Percentiles rank a stretch among this genome's conserved stretches.
Evolutionary conservation across 2,888 invertebrate species (phyloP).

Genomic region (Strigamia transsilvanica): DNA sequence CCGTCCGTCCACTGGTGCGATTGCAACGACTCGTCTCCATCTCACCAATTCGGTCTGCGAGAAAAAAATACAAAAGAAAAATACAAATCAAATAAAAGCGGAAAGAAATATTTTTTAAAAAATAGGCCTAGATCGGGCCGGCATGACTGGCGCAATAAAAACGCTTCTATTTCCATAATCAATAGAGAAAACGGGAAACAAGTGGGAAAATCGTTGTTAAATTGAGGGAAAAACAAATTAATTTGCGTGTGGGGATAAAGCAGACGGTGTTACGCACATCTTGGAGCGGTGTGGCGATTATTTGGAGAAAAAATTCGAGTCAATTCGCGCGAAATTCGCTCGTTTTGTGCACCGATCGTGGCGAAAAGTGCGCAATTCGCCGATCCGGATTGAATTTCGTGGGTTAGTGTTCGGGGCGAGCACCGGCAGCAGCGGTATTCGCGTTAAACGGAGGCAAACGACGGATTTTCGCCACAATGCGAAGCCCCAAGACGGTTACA

Average conservation of each 20-base stretch:
- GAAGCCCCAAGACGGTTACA: conserved; percentile 36
- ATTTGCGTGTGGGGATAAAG: background rate
- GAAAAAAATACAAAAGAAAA: background rate
- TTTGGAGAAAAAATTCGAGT: background rate
- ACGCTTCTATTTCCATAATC: conserved; percentile 31
- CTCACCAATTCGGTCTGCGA: no score
- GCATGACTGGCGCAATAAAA: conserved; percentile 32
- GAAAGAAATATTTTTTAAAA: background rate
- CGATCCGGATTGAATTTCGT: background rate
- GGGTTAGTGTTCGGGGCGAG: background rate
- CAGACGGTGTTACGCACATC: background rate
- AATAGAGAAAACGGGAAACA: background rate
- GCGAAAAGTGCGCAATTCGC: background rate
- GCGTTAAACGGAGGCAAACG: background rate
- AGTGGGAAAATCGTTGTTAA: background rate
- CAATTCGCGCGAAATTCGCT: background rate
- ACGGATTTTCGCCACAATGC: conserved; percentile 35
- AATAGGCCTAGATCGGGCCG: conserved; percentile 28
- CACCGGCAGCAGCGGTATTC: background rate
- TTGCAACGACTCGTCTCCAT: background rate
- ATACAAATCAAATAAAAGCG: background rate
- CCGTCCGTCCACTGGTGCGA: background rate
- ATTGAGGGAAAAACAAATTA: background rate
- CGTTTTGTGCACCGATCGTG: background rate
- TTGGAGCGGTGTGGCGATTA: background rate